Conservation (phyloP, 2,797 vertebrate species). For the Acanthopagrus latus region DNA sequence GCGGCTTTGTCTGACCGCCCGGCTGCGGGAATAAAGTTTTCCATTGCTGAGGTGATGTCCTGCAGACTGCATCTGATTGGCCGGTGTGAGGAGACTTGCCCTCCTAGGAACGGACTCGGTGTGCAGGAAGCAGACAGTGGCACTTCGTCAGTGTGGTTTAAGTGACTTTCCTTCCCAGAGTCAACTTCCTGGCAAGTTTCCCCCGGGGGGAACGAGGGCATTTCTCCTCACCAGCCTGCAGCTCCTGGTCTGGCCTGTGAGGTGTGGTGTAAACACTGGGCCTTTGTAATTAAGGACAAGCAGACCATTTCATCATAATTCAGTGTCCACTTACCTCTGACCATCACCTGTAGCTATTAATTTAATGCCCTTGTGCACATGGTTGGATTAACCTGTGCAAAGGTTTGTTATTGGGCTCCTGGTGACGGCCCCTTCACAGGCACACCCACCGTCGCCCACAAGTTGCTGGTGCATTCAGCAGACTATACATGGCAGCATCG, state of each 20-base stretch:
- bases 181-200: conserved; percentile 38
- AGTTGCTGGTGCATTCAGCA: conserved; percentile 6
- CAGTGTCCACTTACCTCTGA: conserved; percentile 42
- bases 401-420: conserved; percentile 5
- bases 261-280: conserved; percentile 69
- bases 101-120: conserved; percentile 30
- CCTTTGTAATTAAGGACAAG: conserved; percentile 68
- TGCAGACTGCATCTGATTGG: conserved; percentile 58
- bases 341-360: conserved; percentile 18
- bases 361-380: conserved; percentile 14
- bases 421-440: background rate
- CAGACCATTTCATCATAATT: conserved; percentile 72
- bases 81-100: conserved; percentile 38
- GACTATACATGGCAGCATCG: conserved; percentile 21
- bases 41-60: conserved; percentile 67
- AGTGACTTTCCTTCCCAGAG: conserved; percentile 57
- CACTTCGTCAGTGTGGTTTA: conserved; percentile 61
- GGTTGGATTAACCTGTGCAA: conserved; percentile 20
- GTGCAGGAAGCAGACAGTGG: conserved; percentile 66
- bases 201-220: conserved; percentile 46
- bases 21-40: conserved; percentile 78
- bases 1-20: conserved; percentile 78
- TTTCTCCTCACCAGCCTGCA: conserved; percentile 54
- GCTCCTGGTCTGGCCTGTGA: conserved; percentile 38
- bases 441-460: background rate